Evolutionary conservation across 2,113 vertebrate genomes (phyloP).

Genomic region (Cyprinodon tularosa): DNA sequence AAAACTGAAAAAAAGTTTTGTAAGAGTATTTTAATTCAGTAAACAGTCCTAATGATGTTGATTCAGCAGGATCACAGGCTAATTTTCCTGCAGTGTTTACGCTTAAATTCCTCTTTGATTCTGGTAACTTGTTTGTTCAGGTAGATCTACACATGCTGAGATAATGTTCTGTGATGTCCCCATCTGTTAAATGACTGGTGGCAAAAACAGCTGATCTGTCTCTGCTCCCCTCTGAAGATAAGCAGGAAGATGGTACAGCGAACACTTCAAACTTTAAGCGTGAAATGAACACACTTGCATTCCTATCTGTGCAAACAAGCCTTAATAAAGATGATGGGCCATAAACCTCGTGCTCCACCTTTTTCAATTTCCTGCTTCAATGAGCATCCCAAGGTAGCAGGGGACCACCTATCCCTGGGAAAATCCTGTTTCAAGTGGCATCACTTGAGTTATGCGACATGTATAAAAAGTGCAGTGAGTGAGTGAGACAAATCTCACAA

Average conservation of each 20-base stretch:
- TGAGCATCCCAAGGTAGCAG: slow-evolving; percentile 62
- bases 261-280: slow-evolving; percentile 60
- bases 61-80: slow-evolving; percentile 16
- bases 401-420: slow-evolving; percentile 59
- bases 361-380: slow-evolving; percentile 78
- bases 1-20: neutral
- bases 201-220: slow-evolving; percentile 37
- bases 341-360: slow-evolving; percentile 61
- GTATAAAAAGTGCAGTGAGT: slow-evolving; percentile 31
- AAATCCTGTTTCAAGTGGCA: slow-evolving; percentile 61
- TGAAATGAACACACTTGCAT: slow-evolving; percentile 70
- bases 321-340: slow-evolving; percentile 71
- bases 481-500: slow-evolving; percentile 27
- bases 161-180: slow-evolving; percentile 43
- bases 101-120: slow-evolving; percentile 29
- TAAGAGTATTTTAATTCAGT: neutral
- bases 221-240: slow-evolving; percentile 25
- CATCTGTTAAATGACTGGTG: slow-evolving; percentile 38
- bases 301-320: slow-evolving; percentile 75
- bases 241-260: slow-evolving; percentile 38
- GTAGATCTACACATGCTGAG: slow-evolving; percentile 26
- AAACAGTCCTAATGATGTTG: slow-evolving; percentile 10
- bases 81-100: slow-evolving; percentile 28
- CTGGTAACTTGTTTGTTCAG: slow-evolving; percentile 25
- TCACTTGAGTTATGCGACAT: slow-evolving; percentile 45